phyloP scores from a whole-genome alignment of 2,113 vertebrate genomes.

The Dryoscopus gambensis region DNA sequence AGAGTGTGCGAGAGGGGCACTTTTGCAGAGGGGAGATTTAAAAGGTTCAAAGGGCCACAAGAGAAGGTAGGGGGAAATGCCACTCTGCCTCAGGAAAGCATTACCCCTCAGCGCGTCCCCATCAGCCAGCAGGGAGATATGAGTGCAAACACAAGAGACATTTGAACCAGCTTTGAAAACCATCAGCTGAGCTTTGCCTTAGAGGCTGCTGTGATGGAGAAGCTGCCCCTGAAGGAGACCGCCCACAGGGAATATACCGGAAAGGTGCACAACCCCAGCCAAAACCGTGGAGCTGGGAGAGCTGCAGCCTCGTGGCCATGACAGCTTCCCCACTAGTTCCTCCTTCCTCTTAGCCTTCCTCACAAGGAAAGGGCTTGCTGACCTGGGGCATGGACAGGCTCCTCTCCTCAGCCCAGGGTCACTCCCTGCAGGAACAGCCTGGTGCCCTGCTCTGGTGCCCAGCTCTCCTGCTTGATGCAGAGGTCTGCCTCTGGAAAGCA shows the following conservation, averaged over 20 bases:
- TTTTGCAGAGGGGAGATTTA: not conserved
- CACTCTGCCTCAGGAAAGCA: not conserved
- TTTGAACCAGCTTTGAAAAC: not conserved
- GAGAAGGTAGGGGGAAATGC: not conserved
- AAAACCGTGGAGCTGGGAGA: not conserved
- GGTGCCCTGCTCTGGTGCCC: not conserved
- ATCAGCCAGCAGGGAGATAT: not conserved
- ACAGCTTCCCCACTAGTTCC: not conserved
- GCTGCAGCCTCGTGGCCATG: not conserved
- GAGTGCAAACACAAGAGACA: not conserved
- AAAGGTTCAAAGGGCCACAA: not conserved
- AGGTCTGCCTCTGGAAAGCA: not conserved
- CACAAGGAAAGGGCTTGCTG: not conserved
- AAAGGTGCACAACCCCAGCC: not conserved
- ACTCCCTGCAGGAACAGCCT: not conserved
- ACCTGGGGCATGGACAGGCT: rapidly evolving
- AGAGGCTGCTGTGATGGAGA: not conserved
- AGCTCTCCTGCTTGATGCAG: not conserved
- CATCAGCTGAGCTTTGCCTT: not conserved
- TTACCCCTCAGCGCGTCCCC: not conserved
- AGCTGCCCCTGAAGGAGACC: not conserved
- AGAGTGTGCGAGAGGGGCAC: not conserved
- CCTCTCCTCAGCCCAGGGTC: not conserved
- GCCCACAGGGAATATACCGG: rapidly evolving
- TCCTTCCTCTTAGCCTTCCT: not conserved